These are phyloP conservation scores for Nomia melanderi DNA, from an alignment of 1,140 invertebrate genomes.

Conservation along the genomic window DNA sequence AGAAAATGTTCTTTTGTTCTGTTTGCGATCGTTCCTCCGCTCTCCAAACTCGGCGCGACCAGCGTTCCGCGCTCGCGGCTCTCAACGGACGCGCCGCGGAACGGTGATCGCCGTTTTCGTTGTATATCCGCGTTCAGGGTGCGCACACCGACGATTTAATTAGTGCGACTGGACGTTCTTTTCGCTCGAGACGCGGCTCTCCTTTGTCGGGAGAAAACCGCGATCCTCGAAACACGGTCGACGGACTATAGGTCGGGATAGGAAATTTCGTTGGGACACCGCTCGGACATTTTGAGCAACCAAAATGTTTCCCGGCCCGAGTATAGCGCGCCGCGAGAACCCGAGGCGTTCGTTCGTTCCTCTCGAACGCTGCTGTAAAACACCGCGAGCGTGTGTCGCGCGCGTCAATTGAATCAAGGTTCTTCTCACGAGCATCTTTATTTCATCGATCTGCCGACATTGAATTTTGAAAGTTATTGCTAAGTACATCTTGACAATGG, in stretches of 20 bases:
- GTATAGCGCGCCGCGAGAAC: too few relatives aligned
- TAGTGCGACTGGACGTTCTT: background rate
- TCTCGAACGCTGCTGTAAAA: conserved; percentile 12
- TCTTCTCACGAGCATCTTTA: too few relatives aligned
- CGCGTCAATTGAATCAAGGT: background rate
- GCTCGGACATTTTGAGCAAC: too few relatives aligned
- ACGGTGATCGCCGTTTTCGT: conserved; percentile 19
- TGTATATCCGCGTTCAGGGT: conserved; percentile 5
- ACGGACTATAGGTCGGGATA: background rate
- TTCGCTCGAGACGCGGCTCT: background rate
- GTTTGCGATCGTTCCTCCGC: conserved; percentile 9
- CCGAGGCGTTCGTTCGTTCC: too few relatives aligned
- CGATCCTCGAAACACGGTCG: too few relatives aligned
- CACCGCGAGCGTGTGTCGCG: too few relatives aligned
- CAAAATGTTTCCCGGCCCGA: too few relatives aligned
- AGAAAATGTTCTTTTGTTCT: conserved; percentile 10
- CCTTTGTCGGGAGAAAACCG: background rate
- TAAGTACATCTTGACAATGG: background rate
- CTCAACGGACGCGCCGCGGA: background rate
- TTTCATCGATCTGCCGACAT: background rate
- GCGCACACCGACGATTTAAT: background rate
- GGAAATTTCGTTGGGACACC: background rate
- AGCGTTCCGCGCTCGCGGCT: background rate
- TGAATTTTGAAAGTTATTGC: conserved; percentile 1
- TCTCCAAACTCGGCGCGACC: background rate